These are phyloP conservation scores for Drosophila limbata DNA, from an alignment of 2,888 invertebrate species.

Conservation along the genomic window DNA sequence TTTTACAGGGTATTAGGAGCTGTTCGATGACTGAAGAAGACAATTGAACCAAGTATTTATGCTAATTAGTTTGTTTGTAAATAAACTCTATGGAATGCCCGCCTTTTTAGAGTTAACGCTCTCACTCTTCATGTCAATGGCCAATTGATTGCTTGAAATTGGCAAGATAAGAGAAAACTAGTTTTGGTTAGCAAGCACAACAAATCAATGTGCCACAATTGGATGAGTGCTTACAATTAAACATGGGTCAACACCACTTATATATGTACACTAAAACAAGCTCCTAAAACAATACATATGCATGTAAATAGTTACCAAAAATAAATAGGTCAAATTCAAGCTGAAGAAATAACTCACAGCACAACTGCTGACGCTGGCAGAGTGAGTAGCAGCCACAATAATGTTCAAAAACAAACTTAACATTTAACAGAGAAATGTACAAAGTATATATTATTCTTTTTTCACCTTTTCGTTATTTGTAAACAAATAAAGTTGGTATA, in stretches of 20 bases:
- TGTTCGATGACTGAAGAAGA: slow-evolving; percentile 7
- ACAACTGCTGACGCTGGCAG: slow-evolving; percentile 38
- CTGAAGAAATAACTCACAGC: slow-evolving; percentile 6
- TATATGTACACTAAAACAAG: neutral
- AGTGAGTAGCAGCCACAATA: neutral
- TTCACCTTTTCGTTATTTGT: slow-evolving; percentile 31
- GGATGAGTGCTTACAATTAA: neutral
- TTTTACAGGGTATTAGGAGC: slow-evolving; percentile 13
- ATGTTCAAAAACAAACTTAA: neutral
- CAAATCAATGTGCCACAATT: slow-evolving; percentile 34
- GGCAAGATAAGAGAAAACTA: slow-evolving; percentile 61
- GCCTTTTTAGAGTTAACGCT: slow-evolving; percentile 35
- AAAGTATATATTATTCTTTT: neutral
- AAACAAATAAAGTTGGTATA: slow-evolving; percentile 25
- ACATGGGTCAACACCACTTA: neutral
- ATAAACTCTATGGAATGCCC: slow-evolving; percentile 28
- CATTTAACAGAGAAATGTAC: neutral
- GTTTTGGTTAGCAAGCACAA: slow-evolving; percentile 47
- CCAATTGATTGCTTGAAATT: slow-evolving; percentile 55
- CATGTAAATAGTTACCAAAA: neutral
- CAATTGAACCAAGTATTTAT: slow-evolving; percentile 24
- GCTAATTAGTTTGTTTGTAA: slow-evolving; percentile 24
- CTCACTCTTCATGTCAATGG: slow-evolving; percentile 47
- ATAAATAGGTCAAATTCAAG: slow-evolving; percentile 22
- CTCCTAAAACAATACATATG: neutral